Evolutionary conservation across 92 coral and sea anemone species (phyloP), one percentile per base, ranked within the genome.

Genomic region (Epizoanthus stellaris): DNA sequence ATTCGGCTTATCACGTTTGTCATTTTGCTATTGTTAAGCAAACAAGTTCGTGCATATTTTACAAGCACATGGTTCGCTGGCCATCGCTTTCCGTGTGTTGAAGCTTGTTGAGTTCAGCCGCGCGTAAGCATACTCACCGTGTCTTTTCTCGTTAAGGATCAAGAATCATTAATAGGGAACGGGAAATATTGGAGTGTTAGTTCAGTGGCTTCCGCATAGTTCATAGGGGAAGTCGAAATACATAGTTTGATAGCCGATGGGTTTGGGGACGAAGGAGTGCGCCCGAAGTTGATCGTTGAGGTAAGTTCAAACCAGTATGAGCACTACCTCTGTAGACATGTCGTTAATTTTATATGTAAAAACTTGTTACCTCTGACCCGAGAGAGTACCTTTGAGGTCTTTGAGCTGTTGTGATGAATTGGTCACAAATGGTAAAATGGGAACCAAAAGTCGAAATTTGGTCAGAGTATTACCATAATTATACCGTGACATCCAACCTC

Each of bases 41-140:
- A 79, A 79, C 83, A 79, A 79, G 83, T 15, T 62, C 38, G 43
- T 63, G 83, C 83, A 79, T 79, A 79, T 79, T 79, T 79, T 79
- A 79, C 61, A 62, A 79, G 62, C 83, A 79, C 83, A 63, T 79
- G 83, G 72, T 64, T 64, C 58, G 83, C 52, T 62, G 34, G 20
- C 11, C 43, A 57, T 7, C 62, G 43, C 72, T 64, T 79, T 59
- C 42, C 16, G 12, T 17, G 45, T 20, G 43, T 10, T 34, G 39
- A 3, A 64, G 73, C 69, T 20, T 57, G 36, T 45, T 30, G 36
- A 30, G 36, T 30, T 30, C 36, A 49, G 16, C 17, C 14, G 25
- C 42, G 15, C 23, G 43, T 19, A 4, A 42, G 42, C 4, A 52
- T 52, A 10, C n/a, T 68, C 9, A 25, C 17, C 20, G 39, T 68